phyloP scores from a whole-genome alignment of 2,113 vertebrate genomes.

The Menidia beryllina region DNA sequence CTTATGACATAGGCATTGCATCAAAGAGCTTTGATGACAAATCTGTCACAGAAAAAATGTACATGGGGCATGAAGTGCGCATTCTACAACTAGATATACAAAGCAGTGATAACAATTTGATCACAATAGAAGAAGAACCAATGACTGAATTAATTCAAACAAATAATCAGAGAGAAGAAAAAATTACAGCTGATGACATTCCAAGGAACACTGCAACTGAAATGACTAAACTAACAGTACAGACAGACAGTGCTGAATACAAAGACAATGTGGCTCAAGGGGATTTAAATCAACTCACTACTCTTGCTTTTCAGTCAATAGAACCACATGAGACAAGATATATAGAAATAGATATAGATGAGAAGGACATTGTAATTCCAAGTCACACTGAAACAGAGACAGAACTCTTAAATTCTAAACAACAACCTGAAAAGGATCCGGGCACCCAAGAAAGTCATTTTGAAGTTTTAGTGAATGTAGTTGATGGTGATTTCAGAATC shows the following conservation, averaged over 20 bases:
- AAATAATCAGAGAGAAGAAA: not conserved
- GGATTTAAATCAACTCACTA: constrained; percentile 3
- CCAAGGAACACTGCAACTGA: not conserved
- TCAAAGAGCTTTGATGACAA: not conserved
- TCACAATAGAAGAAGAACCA: not conserved
- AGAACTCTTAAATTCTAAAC: not conserved
- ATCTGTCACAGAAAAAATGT: not conserved
- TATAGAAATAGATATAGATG: constrained; percentile 18
- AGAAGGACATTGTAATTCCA: not conserved
- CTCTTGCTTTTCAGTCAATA: constrained; percentile 1
- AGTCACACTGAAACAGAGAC: not conserved
- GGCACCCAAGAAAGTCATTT: not conserved
- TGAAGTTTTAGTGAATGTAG: not conserved
- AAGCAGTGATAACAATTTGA: not conserved
- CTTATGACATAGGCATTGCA: not conserved
- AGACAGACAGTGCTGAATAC: not conserved
- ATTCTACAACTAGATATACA: constrained; percentile 16
- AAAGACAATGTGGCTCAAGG: not conserved
- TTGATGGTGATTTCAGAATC: accelerated
- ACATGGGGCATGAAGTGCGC: not conserved
- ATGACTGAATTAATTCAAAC: not conserved
- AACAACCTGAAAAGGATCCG: not conserved
- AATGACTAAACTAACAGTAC: not conserved
- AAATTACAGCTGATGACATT: not conserved
- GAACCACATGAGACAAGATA: constrained; percentile 13